Evolutionary conservation across 2,888 invertebrate genomes (phyloP).

Genomic region (Oegoconia quadripuncta): DNA sequence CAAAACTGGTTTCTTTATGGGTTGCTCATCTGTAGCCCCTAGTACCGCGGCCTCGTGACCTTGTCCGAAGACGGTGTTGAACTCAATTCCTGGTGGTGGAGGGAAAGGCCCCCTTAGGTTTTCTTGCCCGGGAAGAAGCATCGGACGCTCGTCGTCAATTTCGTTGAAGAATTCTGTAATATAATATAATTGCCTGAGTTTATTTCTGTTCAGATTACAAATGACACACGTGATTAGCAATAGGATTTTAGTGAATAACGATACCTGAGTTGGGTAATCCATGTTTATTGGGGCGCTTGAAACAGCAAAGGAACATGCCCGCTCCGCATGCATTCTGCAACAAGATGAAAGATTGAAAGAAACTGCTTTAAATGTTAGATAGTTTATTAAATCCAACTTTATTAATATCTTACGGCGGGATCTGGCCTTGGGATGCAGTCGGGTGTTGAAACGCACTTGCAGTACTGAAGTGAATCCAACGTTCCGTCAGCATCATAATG

Average conservation of each 20-base stretch:
- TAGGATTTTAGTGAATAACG: no score
- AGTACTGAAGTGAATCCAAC: constrained; percentile 25
- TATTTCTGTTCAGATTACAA: no score
- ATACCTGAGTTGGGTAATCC: constrained; percentile 40
- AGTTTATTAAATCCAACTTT: neutral
- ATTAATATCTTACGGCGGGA: constrained; percentile 34
- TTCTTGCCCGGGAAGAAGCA: constrained; percentile 42
- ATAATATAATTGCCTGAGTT: neutral
- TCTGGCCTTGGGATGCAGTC: constrained; percentile 45
- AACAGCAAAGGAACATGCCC: constrained; percentile 81
- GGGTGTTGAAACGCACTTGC: constrained; percentile 51
- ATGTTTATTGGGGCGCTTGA: constrained; percentile 49
- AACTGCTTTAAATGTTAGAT: no score
- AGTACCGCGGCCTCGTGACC: constrained; percentile 22
- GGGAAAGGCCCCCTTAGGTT: constrained; percentile 36
- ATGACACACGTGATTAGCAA: no score
- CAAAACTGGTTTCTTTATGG: constrained; percentile 21
- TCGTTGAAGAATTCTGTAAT: constrained; percentile 62
- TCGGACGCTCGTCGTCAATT: constrained; percentile 51
- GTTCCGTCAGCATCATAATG: constrained; percentile 15
- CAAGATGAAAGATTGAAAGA: neutral
- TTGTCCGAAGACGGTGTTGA: constrained; percentile 26
- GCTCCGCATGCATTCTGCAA: constrained; percentile 78
- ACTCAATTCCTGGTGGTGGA: constrained; percentile 25
- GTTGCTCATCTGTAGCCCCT: constrained; percentile 21